These are phyloP conservation scores for Nephila pilipes DNA, from an alignment of 1,140 invertebrate species.

Conservation along the genomic window DNA sequence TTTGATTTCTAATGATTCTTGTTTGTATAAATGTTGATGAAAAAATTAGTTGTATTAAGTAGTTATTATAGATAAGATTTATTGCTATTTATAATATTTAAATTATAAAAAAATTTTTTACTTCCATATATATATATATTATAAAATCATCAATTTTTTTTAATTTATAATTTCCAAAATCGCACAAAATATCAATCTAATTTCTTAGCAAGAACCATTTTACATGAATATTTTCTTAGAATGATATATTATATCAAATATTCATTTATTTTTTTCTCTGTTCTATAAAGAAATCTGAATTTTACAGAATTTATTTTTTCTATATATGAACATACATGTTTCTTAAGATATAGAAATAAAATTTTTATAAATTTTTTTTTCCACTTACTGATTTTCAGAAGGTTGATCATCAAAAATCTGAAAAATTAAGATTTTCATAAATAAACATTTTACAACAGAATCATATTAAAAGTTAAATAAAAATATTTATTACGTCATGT, in stretches of 20 bases:
- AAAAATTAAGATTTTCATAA: background rate
- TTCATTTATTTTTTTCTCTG: background rate
- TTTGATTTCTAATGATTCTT: too few relatives aligned
- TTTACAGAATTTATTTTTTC: background rate
- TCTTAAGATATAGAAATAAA: background rate
- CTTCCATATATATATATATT: too few relatives aligned
- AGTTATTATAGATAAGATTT: too few relatives aligned
- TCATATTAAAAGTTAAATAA: background rate
- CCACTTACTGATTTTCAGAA: background rate
- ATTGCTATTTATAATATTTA: too few relatives aligned
- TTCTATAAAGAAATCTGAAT: background rate
- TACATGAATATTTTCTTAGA: background rate
- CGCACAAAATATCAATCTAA: too few relatives aligned
- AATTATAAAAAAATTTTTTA: too few relatives aligned
- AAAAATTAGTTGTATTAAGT: too few relatives aligned
- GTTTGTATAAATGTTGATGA: too few relatives aligned
- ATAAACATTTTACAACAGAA: background rate
- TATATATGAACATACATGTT: background rate
- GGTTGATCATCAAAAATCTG: background rate
- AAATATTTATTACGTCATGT: background rate
- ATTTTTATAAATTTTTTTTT: background rate
- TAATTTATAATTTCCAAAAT: too few relatives aligned
- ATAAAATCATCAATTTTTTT: too few relatives aligned
- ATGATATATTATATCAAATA: background rate
- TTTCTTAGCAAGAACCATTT: too few relatives aligned